Evolutionary conservation across 1,140 invertebrate genomes (phyloP), one percentile per base, ranked within the genome.

Genomic region (Sycobia sp.): DNA sequence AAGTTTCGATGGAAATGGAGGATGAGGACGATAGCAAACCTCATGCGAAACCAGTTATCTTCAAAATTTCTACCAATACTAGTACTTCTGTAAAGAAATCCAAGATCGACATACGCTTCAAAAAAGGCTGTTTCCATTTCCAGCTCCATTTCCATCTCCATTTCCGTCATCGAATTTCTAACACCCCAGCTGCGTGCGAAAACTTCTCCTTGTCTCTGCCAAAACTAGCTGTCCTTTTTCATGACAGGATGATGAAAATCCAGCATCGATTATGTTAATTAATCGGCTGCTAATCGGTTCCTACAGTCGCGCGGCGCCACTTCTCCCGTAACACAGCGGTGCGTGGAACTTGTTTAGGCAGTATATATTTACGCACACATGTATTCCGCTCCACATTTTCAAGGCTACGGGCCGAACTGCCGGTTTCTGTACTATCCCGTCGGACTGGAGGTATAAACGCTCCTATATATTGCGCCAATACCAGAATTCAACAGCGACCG

Each of bases 211-310:
- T 39, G 25, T 23, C n/a, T n/a, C n/a, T n/a, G n/a, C n/a, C n/a
- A n/a, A n/a, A n/a, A n/a, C 16, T 46, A 1, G 1, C 34, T 29
- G n/a, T 39, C 32, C 25, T 50, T 16, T 63, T 53, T 46, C 34
- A 10, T 44, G 34, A 62, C 50, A 29, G 47, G 22, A n/a, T 44
- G 50, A 58, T 55, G 62, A 63, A 71, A 71, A 72, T 71, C 69
- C 68, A 66, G 67, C 67, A 67, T 69, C 69, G 67, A 71, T 75
- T 72, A 75, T 74, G 74, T 67, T 74, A 76, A 76, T 74, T 73
- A 71, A 74, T 76, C 70, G 71, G 61, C 65, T 63, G 62, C 70
- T 71, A 71, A 73, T 70, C 67, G 67, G 68, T 70, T n/a, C n/a
- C 38, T 49, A 50, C 16, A 56, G 38, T 50, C 49, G 55, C 49